Conservation (phyloP, 2,113 vertebrate species). For the Phrynosoma blainvillii region DNA sequence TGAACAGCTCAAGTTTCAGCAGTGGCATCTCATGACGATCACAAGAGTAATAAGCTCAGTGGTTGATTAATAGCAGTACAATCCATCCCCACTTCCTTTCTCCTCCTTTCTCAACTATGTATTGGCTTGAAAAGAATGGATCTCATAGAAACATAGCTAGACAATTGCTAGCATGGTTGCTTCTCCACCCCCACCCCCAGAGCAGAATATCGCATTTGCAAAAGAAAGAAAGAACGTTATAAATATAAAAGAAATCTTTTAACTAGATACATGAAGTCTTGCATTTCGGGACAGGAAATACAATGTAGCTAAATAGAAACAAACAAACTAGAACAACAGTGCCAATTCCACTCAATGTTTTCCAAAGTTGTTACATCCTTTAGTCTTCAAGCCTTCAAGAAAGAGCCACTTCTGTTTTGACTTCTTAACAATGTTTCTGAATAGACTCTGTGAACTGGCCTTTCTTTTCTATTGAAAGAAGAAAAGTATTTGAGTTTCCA, state of each 20-base stretch:
- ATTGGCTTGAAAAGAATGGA: conserved; percentile 45
- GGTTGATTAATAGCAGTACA: conserved; percentile 74
- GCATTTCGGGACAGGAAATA: background rate
- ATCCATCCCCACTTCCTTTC: conserved; percentile 26
- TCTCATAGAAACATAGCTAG: background rate
- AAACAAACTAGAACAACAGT: too few species aligned
- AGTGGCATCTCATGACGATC: conserved; percentile 70
- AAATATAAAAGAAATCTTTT: background rate
- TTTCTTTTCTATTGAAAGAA: too few species aligned
- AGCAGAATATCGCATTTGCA: background rate
- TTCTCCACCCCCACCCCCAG: background rate
- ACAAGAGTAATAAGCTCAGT: conserved; percentile 59
- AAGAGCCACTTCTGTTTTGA: background rate
- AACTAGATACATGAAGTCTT: background rate
- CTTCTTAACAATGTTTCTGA: background rate
- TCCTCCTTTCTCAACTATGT: conserved; percentile 4
- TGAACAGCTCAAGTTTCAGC: conserved; percentile 72
- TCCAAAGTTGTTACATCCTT: background rate
- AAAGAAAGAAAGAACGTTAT: background rate
- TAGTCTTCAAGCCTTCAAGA: background rate
- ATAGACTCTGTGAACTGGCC: too few species aligned
- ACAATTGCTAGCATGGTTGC: background rate
- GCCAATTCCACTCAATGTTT: background rate
- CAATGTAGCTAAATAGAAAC: background rate
- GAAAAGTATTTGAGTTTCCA: too few species aligned